Evolutionary conservation across 2,113 vertebrate species (phyloP).

Genomic region (Probosciger aterrimus): DNA sequence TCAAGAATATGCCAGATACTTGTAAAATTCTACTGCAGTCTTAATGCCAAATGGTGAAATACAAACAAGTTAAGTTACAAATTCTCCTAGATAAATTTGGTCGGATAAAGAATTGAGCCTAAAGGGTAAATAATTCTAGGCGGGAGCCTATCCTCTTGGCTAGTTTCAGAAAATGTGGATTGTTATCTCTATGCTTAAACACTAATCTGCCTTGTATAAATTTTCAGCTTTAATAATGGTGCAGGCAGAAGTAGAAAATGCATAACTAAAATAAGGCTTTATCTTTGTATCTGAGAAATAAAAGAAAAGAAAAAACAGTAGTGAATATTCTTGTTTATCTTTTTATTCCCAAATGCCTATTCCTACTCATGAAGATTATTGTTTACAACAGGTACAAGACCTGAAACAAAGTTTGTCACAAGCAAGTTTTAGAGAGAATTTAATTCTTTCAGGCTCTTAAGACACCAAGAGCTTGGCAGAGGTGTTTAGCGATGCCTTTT

Average conservation of each 20-base stretch:
- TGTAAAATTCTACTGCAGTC: slow-evolving; percentile 16
- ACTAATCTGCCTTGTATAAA: slow-evolving; percentile 27
- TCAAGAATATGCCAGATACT: slow-evolving; percentile 5
- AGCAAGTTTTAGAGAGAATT: background rate
- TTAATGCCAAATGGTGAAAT: background rate
- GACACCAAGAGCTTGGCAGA: background rate
- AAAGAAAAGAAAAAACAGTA: background rate
- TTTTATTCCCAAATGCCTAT: slow-evolving; percentile 1
- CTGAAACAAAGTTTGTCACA: background rate
- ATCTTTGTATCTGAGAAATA: background rate
- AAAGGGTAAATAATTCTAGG: slow-evolving; percentile 32
- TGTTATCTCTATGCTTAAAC: background rate
- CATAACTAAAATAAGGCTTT: slow-evolving; percentile 44
- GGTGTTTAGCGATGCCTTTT: background rate
- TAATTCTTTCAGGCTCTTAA: background rate
- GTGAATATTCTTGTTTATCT: background rate
- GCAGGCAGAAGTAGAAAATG: slow-evolving; percentile 1
- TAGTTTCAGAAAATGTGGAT: slow-evolving; percentile 22
- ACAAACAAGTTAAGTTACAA: slow-evolving; percentile 24
- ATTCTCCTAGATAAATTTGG: slow-evolving; percentile 4
- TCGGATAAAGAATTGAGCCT: slow-evolving; percentile 16
- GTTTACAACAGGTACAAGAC: background rate
- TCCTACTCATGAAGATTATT: background rate
- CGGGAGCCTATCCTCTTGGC: background rate
- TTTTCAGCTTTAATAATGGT: slow-evolving; percentile 1